phyloP scores from a whole-genome alignment of 2,113 vertebrate genomes.

The Seriola aureovittata region DNA sequence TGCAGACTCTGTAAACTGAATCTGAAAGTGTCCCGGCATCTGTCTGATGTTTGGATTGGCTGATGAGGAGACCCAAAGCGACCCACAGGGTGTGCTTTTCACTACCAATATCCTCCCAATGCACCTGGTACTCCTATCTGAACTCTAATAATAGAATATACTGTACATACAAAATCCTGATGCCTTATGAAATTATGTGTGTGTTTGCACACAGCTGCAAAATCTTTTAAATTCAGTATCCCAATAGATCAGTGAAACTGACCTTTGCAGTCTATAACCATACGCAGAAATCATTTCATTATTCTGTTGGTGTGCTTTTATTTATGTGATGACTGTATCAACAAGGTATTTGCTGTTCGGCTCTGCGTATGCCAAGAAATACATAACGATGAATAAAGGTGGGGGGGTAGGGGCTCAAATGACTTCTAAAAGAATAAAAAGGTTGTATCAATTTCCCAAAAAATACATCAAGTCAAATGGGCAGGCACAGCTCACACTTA shows the following conservation, averaged over 20 bases:
- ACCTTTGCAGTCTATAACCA: slow-evolving; percentile 50
- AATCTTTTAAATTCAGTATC: slow-evolving; percentile 19
- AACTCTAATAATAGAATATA: slow-evolving; percentile 23
- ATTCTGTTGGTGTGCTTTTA: slow-evolving; percentile 68
- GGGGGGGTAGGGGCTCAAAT: slow-evolving; percentile 24
- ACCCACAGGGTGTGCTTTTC: slow-evolving; percentile 1
- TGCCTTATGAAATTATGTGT: not conserved
- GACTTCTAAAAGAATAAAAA: slow-evolving; percentile 59
- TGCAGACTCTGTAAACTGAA: not conserved
- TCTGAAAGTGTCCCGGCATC: slow-evolving; percentile 22
- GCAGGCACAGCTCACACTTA: slow-evolving; percentile 65
- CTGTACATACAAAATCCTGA: not conserved
- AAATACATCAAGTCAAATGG: slow-evolving; percentile 52
- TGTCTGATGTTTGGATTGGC: slow-evolving; percentile 7
- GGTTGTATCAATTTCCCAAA: slow-evolving; percentile 64
- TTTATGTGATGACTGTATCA: slow-evolving; percentile 72
- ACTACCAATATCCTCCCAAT: slow-evolving; percentile 16
- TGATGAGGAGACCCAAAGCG: slow-evolving; percentile 12
- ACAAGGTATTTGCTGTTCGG: slow-evolving; percentile 75
- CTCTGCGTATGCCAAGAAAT: slow-evolving; percentile 76
- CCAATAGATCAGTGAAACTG: slow-evolving; percentile 51
- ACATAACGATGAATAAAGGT: slow-evolving; percentile 65
- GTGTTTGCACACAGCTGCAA: not conserved
- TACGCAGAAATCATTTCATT: slow-evolving; percentile 70
- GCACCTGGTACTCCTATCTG: not conserved